Evolutionary conservation across 2,797 vertebrate genomes (phyloP).

Genomic region (Lerista edwardsae): DNA sequence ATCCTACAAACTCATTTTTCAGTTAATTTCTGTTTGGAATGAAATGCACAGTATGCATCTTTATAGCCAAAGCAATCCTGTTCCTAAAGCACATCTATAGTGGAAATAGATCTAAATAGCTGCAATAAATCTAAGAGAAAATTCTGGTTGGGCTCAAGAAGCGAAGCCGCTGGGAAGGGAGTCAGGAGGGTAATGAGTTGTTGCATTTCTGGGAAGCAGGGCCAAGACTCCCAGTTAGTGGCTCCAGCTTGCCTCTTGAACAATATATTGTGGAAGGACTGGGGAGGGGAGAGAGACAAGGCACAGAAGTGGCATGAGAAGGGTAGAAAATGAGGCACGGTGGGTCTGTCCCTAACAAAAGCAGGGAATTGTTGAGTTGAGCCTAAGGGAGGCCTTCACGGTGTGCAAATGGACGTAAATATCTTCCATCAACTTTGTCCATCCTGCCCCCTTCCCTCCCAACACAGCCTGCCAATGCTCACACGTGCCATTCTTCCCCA

Average conservation of each 20-base stretch:
- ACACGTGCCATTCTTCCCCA: no score
- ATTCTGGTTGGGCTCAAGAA: constrained; percentile 1
- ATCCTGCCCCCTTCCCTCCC: no score
- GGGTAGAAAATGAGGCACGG: neutral
- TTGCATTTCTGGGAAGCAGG: constrained; percentile 4
- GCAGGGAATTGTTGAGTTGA: neutral
- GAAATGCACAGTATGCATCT: constrained; percentile 7
- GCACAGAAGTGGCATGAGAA: neutral
- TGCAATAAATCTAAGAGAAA: constrained; percentile 23
- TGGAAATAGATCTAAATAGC: neutral
- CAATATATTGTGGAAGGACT: neutral
- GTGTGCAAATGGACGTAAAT: neutral
- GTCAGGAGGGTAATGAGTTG: constrained; percentile 24
- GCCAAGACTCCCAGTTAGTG: neutral
- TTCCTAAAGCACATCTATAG: neutral
- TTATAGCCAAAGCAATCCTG: neutral
- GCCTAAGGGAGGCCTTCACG: neutral
- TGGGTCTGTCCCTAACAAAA: neutral
- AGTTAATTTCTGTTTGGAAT: constrained; percentile 18
- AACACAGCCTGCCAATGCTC: no score
- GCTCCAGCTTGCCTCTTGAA: neutral
- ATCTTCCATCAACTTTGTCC: neutral
- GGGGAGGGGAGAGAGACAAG: neutral
- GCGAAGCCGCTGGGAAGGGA: constrained; percentile 7
- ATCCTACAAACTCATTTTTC: neutral